Conservation (phyloP, 1,140 invertebrate genomes). For the Thereuonema tuberculata region DNA sequence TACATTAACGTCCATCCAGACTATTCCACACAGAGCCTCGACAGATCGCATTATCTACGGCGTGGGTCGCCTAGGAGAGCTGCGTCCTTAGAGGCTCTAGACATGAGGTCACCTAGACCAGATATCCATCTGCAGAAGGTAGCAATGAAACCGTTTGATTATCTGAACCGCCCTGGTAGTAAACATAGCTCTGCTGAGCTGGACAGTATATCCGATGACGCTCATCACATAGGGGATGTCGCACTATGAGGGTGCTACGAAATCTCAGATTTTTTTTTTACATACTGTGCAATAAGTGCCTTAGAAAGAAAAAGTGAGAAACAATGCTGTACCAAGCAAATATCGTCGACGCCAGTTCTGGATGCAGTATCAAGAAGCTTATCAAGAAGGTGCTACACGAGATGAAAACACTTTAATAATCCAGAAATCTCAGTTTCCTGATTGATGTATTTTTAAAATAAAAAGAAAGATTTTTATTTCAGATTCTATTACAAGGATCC, state of each 20-base stretch:
- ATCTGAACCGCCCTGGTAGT: conserved; percentile 8
- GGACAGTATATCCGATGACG: conserved; percentile 4
- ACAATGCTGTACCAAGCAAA: no score
- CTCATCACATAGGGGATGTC: not conserved
- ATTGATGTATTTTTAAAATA: no score
- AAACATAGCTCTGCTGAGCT: conserved; percentile 3
- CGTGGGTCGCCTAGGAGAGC: not conserved
- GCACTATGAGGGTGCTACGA: conserved; percentile 5
- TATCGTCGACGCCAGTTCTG: no score
- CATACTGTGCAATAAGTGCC: no score
- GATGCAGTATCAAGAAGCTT: no score
- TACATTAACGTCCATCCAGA: conserved; percentile 18
- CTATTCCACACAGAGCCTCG: conserved; percentile 9
- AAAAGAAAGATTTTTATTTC: no score
- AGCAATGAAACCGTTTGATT: conserved; percentile 11
- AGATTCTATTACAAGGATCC: no score
- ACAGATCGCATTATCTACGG: not conserved
- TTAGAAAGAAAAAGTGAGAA: no score
- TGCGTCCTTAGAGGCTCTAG: conserved; percentile 9
- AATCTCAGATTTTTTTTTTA: not conserved
- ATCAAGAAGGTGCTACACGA: no score
- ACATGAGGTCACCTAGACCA: not conserved
- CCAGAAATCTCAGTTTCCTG: no score
- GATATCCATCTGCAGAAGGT: conserved; percentile 10
- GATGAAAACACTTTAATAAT: no score